A percentile compares a stretch with the other conserved stretches of the same genome.
Evolutionary conservation across 2,113 vertebrate species (phyloP).

Genomic region (Oreochromis niloticus): DNA sequence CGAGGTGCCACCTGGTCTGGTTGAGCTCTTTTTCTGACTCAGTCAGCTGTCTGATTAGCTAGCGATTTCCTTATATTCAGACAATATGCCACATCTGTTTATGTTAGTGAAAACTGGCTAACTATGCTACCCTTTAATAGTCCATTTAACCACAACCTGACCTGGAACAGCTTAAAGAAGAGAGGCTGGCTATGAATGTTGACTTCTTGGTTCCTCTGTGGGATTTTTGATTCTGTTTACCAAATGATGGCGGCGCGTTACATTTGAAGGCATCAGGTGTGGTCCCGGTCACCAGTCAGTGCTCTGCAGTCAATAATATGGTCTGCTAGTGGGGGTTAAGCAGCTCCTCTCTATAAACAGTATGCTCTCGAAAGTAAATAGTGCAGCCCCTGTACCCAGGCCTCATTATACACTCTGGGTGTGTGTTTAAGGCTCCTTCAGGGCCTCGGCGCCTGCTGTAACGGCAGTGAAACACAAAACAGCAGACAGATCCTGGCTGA

Average conservation of each 20-base stretch:
- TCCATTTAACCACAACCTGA: background rate
- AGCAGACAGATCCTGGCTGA: background rate
- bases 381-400: slow-evolving; percentile 1
- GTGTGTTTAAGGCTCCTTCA: slow-evolving; percentile 23
- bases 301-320: background rate
- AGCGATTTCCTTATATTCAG: background rate
- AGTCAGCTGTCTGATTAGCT: background rate
- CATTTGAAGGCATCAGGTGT: background rate
- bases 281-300: background rate
- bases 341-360: slow-evolving; percentile 26
- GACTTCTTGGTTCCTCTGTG: background rate
- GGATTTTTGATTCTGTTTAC: background rate
- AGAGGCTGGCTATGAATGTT: background rate
- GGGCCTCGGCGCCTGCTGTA: background rate
- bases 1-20: background rate
- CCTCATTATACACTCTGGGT: slow-evolving; percentile 29
- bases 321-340: background rate
- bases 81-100: background rate
- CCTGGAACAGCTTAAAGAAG: background rate
- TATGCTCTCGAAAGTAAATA: slow-evolving; percentile 18
- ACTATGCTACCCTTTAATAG: background rate
- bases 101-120: background rate
- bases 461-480: background rate
- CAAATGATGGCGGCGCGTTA: background rate
- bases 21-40: background rate